Percentiles rank a stretch among this genome's conserved stretches.
Conservation (phyloP, 2,888 invertebrate species). For the Agrochola circellaris region DNA sequence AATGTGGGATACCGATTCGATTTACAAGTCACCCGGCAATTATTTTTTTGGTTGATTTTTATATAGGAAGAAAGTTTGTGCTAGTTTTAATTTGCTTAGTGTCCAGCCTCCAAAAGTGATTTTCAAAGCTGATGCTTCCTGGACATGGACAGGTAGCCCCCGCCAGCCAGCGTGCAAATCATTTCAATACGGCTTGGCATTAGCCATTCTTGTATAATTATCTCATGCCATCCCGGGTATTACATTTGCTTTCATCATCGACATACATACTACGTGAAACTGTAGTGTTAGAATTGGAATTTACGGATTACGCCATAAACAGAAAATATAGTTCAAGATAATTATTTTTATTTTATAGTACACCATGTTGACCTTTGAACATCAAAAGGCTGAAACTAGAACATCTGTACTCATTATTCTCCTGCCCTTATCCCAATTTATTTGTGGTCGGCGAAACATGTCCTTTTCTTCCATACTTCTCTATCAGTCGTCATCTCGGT, state of each 20-base stretch:
- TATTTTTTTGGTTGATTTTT: slow-evolving; percentile 7
- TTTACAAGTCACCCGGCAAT: slow-evolving; percentile 48
- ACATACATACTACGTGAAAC: background rate
- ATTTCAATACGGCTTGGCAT: background rate
- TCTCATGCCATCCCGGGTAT: too few relatives aligned
- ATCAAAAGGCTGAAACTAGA: background rate
- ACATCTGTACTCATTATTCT: background rate
- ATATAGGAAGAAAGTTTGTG: slow-evolving; percentile 1
- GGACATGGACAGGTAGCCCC: background rate
- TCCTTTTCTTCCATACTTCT: background rate
- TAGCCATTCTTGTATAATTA: background rate
- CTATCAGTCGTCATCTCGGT: background rate
- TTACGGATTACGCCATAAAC: background rate
- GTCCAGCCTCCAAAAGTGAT: background rate
- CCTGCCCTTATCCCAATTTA: background rate
- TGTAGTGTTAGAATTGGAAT: background rate
- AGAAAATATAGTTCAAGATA: background rate
- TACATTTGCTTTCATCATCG: background rate
- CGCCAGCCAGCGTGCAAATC: background rate
- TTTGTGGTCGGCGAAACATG: background rate
- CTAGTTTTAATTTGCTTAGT: background rate
- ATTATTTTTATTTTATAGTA: background rate
- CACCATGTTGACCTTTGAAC: background rate
- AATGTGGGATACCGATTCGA: slow-evolving; percentile 67
- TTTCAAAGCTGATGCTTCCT: background rate